phyloP scores from a whole-genome alignment of 2,888 invertebrate genomes.

The Acrobasis suavella region DNA sequence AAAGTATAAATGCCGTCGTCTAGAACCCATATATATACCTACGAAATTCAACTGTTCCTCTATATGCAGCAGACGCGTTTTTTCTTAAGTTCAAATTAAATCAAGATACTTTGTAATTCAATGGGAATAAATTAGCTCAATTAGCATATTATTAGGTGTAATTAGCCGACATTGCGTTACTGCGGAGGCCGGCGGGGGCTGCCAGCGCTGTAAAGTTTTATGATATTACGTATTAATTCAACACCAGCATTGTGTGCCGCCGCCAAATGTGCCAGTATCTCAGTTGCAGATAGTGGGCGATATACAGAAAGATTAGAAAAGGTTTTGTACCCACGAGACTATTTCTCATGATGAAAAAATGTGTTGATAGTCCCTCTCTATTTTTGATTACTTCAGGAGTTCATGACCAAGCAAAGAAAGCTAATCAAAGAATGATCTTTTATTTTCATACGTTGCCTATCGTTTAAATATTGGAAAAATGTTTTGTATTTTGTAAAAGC shows the following conservation, averaged over 20 bases:
- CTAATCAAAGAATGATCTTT: too few species aligned
- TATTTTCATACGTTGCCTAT: too few species aligned
- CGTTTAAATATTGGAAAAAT: too few species aligned
- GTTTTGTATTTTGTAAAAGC: too few species aligned
- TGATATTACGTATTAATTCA: slow-evolving; percentile 15
- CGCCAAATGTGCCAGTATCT: slow-evolving; percentile 9
- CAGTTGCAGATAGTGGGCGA: background rate
- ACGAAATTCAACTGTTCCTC: background rate
- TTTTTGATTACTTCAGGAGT: too few species aligned
- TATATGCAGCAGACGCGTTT: background rate
- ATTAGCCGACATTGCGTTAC: slow-evolving; percentile 24
- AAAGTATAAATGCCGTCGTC: background rate
- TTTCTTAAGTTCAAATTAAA: slow-evolving; percentile 5
- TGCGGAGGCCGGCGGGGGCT: background rate
- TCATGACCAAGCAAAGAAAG: too few species aligned
- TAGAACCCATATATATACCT: background rate
- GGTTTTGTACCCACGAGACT: background rate
- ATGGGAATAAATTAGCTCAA: slow-evolving; percentile 30
- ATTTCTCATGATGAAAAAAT: too few species aligned
- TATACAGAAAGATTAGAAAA: background rate
- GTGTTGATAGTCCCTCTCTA: too few species aligned
- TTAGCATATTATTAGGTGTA: slow-evolving; percentile 30
- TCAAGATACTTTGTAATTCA: slow-evolving; percentile 23
- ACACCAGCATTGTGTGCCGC: background rate
- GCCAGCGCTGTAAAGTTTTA: slow-evolving; percentile 5